Percentiles rank a stretch among this genome's conserved stretches.
phyloP scores from a whole-genome alignment of 2,797 vertebrate species.

The Urophycis tenuis region DNA sequence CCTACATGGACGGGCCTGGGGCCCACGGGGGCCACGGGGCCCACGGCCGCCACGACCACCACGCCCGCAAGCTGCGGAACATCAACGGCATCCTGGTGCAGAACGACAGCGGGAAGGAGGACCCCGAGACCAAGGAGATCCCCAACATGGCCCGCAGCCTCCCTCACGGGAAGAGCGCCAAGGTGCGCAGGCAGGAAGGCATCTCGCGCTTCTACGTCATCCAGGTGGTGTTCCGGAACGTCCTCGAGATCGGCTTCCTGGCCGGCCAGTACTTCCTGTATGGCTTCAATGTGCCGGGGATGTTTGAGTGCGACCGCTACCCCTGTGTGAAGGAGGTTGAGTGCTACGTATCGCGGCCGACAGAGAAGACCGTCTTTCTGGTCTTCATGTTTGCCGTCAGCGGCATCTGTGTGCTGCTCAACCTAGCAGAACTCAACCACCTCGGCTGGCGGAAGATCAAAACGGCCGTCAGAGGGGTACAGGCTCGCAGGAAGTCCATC shows the following conservation, averaged over 20 bases:
- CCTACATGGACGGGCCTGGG: conserved; percentile 68
- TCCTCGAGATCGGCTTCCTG: conserved; percentile 81
- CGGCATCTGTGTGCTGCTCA: conserved; percentile 85
- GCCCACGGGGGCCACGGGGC: conserved; percentile 59
- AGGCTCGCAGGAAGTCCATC: conserved; percentile 78
- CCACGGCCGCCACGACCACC: conserved; percentile 63
- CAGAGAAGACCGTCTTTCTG: conserved; percentile 86
- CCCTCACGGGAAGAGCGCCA: conserved; percentile 71
- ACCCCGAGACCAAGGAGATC: conserved; percentile 74
- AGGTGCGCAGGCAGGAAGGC: conserved; percentile 76
- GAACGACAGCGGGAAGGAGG: conserved; percentile 70
- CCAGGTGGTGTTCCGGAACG: conserved; percentile 86
- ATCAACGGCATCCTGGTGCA: conserved; percentile 73
- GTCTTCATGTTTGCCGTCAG: conserved; percentile 92
- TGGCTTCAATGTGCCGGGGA: conserved; percentile 81
- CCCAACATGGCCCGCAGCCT: conserved; percentile 65
- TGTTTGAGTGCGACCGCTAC: conserved; percentile 83
- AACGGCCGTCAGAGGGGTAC: conserved; percentile 76
- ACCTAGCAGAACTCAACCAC: conserved; percentile 89
- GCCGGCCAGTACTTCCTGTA: conserved; percentile 87
- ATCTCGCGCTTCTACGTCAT: conserved; percentile 87
- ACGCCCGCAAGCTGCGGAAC: conserved; percentile 68
- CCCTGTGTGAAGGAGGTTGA: conserved; percentile 87
- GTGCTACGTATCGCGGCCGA: conserved; percentile 87
- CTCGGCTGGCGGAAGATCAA: conserved; percentile 86